A percentile compares a stretch with the other conserved stretches of the same genome.
phyloP scores from a whole-genome alignment of 1,140 invertebrate species.

The Drosophila punjabiensis region DNA sequence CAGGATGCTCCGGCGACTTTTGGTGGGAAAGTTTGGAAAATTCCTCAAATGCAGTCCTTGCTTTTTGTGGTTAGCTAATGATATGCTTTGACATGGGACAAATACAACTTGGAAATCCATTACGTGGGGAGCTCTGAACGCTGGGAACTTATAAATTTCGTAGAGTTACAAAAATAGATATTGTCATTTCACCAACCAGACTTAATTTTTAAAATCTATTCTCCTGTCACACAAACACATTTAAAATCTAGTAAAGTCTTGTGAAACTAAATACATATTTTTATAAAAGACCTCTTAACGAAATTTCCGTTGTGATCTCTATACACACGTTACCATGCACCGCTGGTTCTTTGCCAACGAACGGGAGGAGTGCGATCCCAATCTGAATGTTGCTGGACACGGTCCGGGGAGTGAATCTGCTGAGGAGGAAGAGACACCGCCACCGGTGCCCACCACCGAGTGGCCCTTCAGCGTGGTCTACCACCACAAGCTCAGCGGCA shows the following conservation, averaged over 20 bases:
- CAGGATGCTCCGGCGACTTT: slow-evolving; percentile 70
- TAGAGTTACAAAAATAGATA: background rate
- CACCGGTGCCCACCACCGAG: slow-evolving; percentile 26
- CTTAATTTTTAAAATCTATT: background rate
- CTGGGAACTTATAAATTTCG: background rate
- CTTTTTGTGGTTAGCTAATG: slow-evolving; percentile 41
- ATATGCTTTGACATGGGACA: slow-evolving; percentile 36
- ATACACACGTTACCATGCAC: slow-evolving; percentile 47
- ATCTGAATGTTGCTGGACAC: background rate
- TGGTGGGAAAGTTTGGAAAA: slow-evolving; percentile 61
- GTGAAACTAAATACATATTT: slow-evolving; percentile 1
- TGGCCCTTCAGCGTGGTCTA: slow-evolving; percentile 65
- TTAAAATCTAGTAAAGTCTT: slow-evolving; percentile 11
- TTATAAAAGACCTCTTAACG: background rate
- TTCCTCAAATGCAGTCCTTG: slow-evolving; percentile 3
- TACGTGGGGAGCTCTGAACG: no score
- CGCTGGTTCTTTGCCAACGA: slow-evolving; percentile 79
- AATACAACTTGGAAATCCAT: background rate
- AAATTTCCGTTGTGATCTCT: slow-evolving; percentile 30
- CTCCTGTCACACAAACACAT: slow-evolving; percentile 9
- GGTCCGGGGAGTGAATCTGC: no score
- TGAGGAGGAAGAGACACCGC: background rate
- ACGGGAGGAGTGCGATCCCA: slow-evolving; percentile 45
- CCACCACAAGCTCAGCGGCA: slow-evolving; percentile 37
- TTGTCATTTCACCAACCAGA: background rate